Evolutionary conservation across 2,797 vertebrate genomes (phyloP), one percentile per base, ranked within the genome.

Genomic region (Furcifer pardalis): DNA sequence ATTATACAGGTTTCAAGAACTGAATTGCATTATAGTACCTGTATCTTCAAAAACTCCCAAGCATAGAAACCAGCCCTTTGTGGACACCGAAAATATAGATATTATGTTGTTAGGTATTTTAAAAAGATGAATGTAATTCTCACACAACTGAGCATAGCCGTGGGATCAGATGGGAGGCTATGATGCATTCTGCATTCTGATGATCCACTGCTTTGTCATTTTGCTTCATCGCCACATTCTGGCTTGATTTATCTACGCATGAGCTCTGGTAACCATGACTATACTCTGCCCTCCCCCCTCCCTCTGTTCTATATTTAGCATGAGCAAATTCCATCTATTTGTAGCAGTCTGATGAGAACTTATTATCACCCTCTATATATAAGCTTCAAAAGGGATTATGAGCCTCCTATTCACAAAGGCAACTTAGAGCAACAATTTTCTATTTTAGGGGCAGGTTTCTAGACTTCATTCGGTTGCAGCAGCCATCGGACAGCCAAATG

Each of bases 321-420:
- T 5, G 32, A 77, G 65, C 73, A 77, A 86, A 86, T 86, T 71
- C 84, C 79, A 71, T 77, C 84, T 86, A 82, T 86, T 86, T 82
- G 79, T 68, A 82, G 84, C 56, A 62, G 56, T 79, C 66, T 86
- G 79, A 62, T 81, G 27, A 66, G 79, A 86, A 76, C 66, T 86
- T 77, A 86, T 86, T 86, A 72, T 86, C 84, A 77, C 73, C 30
- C 81, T 86, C 84, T 86, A 86, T 77, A 86, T 82, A 62, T 86
- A 86, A 81, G 60, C 32, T 21, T 5, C 1, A 25, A 74, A 82
- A 86, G 56, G 12, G 52, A 30, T 63, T 77, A 62, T 71, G 42
- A 77, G 71, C 35, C 42, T 42, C 35, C 59, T 79, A 71, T 42
- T 25, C 32, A 62, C 40, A 77, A 86, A 71, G 74, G 17, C 65